Evolutionary conservation across 2,797 vertebrate genomes (phyloP).

Genomic region (Hephaestus fuliginosus): DNA sequence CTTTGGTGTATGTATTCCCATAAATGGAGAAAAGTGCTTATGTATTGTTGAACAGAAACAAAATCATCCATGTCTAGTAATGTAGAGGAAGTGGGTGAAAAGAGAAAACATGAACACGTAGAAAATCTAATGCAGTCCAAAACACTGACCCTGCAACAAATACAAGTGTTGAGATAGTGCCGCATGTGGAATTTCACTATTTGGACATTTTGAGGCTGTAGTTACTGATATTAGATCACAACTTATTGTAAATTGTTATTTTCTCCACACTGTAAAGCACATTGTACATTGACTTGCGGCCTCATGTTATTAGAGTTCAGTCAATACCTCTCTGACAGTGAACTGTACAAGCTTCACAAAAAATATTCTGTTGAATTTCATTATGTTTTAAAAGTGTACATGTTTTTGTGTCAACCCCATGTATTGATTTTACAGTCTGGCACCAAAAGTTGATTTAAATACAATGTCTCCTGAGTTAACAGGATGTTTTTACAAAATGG

Average conservation of each 20-base stretch:
- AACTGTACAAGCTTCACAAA: constrained; percentile 19
- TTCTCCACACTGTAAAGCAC: constrained; percentile 13
- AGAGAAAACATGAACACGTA: constrained; percentile 8
- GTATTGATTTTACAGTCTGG: constrained; percentile 19
- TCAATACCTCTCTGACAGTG: constrained; percentile 1
- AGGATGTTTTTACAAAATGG: constrained; percentile 63
- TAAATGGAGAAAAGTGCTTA: constrained; percentile 16
- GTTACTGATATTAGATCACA: constrained; percentile 17
- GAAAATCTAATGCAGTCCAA: constrained; percentile 14
- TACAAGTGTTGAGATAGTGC: constrained; percentile 5
- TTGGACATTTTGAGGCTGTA: constrained; percentile 10
- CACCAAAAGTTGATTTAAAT: constrained; percentile 20
- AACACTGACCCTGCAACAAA: constrained; percentile 3
- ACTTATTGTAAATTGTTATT: constrained; percentile 15
- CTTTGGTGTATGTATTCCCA: constrained; percentile 22
- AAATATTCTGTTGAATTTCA: constrained; percentile 12
- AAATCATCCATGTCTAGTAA: constrained; percentile 9
- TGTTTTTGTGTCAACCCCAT: constrained; percentile 15
- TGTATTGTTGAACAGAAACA: constrained; percentile 21
- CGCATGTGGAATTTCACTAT: not conserved
- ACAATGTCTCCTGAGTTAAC: constrained; percentile 30
- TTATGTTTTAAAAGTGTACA: constrained; percentile 16
- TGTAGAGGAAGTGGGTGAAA: not conserved
- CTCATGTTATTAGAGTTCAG: not conserved
- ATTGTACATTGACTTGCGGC: constrained; percentile 12